A percentile compares a stretch with the other conserved stretches of the same genome.
Conservation (phyloP, 2,888 invertebrate species). For the Eupsilia transversa region DNA sequence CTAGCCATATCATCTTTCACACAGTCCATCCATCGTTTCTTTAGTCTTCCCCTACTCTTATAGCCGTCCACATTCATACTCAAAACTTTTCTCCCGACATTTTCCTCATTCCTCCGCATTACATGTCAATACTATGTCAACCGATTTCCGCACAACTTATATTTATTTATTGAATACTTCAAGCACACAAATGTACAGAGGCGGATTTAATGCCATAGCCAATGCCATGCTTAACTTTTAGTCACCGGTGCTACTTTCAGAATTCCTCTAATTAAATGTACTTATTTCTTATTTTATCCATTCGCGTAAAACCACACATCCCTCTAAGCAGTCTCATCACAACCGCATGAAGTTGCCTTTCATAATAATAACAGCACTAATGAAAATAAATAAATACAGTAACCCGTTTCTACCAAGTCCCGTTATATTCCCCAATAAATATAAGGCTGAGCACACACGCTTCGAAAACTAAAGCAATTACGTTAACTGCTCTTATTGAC, state of each 20-base stretch:
- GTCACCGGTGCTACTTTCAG: background rate
- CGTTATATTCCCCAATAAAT: constrained; percentile 45
- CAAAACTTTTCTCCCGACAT: background rate
- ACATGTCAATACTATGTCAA: background rate
- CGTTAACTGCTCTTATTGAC: constrained; percentile 56
- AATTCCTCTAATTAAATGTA: background rate
- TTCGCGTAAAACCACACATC: background rate
- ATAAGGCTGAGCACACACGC: constrained; percentile 44
- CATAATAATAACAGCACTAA: background rate
- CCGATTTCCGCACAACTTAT: background rate
- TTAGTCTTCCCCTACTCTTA: too few relatives aligned
- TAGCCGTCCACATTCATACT: background rate
- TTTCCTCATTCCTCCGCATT: background rate
- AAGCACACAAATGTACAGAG: too few relatives aligned
- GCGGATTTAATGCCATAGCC: too few relatives aligned
- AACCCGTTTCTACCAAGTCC: constrained; percentile 1
- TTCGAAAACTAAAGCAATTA: constrained; percentile 64
- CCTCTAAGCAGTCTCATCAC: background rate
- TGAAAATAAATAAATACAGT: constrained; percentile 29
- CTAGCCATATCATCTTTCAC: too few relatives aligned
- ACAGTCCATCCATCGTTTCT: too few relatives aligned
- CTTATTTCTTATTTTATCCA: background rate
- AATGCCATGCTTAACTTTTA: too few relatives aligned
- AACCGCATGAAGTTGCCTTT: background rate
- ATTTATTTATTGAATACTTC: too few relatives aligned